Percentiles rank a stretch among this genome's conserved stretches.
These are phyloP conservation scores for Buceros bicornis DNA, from an alignment of 2,797 vertebrate species.

Conservation along the genomic window DNA sequence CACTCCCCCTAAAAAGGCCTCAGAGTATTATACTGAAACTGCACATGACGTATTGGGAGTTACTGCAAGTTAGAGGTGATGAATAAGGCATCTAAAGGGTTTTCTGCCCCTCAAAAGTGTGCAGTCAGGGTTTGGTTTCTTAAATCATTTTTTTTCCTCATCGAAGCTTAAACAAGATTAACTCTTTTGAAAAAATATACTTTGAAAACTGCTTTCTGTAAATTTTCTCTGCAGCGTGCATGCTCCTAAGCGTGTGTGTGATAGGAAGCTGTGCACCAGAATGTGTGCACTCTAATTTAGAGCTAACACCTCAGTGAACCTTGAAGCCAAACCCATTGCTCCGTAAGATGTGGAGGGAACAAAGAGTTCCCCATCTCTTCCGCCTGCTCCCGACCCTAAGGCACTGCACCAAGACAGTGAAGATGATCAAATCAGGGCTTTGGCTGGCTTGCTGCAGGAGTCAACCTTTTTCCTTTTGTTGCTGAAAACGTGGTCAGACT, in stretches of 20 bases:
- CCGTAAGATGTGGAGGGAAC: rapidly evolving
- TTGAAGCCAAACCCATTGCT: background rate
- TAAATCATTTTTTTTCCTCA: background rate
- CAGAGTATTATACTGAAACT: background rate
- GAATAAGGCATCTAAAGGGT: background rate
- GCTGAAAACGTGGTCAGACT: background rate
- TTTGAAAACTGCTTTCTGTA: background rate
- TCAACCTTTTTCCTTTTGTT: background rate
- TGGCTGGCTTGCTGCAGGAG: background rate
- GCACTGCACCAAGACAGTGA: background rate
- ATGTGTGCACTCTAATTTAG: background rate
- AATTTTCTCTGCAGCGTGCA: background rate
- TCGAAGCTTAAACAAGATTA: background rate
- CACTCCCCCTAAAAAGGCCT: background rate
- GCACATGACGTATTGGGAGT: background rate
- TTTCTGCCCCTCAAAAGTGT: background rate
- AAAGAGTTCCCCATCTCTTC: background rate
- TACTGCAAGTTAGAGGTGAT: background rate
- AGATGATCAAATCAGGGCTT: conserved; percentile 32
- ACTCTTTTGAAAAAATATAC: background rate
- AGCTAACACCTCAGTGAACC: background rate
- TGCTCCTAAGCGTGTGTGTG: rapidly evolving
- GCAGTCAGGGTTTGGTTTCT: background rate
- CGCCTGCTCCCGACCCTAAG: background rate
- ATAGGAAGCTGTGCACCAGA: background rate